Conservation (phyloP, 2,113 vertebrate species). For the Prunella himalayana region DNA sequence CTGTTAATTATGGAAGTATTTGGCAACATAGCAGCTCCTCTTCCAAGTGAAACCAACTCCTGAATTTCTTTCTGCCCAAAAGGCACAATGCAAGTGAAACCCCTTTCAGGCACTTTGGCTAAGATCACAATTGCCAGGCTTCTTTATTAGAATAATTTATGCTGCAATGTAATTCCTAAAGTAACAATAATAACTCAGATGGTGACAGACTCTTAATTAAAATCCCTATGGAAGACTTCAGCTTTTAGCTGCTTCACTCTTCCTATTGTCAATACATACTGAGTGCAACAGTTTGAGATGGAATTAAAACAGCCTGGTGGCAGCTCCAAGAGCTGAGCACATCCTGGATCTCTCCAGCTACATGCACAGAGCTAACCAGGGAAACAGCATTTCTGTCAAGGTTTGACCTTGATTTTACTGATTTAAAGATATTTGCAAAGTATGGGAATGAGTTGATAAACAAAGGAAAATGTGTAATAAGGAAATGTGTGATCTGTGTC, state of each 20-base stretch:
- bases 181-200: conserved; percentile 32
- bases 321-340: not conserved
- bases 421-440: not conserved
- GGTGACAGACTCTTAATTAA: conserved; percentile 31
- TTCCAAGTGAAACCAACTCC: not conserved
- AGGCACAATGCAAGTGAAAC: not conserved
- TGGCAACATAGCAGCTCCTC: not conserved
- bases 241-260: not conserved
- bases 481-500: not conserved
- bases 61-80: not conserved
- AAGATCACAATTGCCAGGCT: not conserved
- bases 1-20: not conserved
- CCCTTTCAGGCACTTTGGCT: not conserved
- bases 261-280: not conserved
- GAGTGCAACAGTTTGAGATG: not conserved
- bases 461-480: not conserved
- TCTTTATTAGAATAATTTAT: conserved; percentile 7
- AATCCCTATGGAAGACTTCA: not conserved
- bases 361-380: not conserved
- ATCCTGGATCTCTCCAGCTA: not conserved
- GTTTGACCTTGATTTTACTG: not conserved
- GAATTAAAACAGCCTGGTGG: not conserved
- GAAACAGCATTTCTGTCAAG: not conserved
- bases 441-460: not conserved
- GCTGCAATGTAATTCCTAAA: conserved; percentile 34